phyloP scores from a whole-genome alignment of 2,113 vertebrate genomes.

The Takifugu flavidus region DNA sequence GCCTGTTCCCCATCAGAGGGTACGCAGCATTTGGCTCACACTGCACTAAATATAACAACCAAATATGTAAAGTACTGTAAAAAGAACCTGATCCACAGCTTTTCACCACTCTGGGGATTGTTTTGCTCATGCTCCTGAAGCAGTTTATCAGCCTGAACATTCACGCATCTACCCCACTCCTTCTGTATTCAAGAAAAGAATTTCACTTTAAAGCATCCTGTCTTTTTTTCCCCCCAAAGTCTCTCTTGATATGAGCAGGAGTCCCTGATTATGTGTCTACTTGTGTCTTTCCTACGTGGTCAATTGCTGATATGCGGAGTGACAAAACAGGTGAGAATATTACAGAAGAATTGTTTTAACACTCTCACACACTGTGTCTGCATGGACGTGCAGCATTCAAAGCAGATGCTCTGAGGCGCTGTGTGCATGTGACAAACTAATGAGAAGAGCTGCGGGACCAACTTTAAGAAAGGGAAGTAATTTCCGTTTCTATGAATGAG shows the following conservation, averaged over 20 bases:
- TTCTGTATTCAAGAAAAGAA: no score
- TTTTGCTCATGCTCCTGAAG: no score
- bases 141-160: no score
- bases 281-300: slow-evolving; percentile 44
- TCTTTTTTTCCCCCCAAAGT: background rate
- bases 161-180: background rate
- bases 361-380: background rate
- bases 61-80: background rate
- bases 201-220: no score
- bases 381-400: slow-evolving; percentile 32
- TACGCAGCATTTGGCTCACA: background rate
- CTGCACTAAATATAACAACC: background rate
- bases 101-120: background rate
- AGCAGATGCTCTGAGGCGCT: slow-evolving; percentile 41
- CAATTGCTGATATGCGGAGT: slow-evolving; percentile 42
- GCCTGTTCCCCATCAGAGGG: background rate
- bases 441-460: slow-evolving; percentile 14
- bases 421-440: slow-evolving; percentile 45
- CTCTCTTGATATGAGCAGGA: no score
- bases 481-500: slow-evolving; percentile 30
- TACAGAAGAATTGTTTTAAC: slow-evolving; percentile 23
- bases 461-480: slow-evolving; percentile 24
- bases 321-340: slow-evolving; percentile 25
- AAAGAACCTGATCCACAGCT: background rate
- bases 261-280: slow-evolving; percentile 30